Conservation (phyloP, 2,797 vertebrate genomes). For the Cebuella pygmaea region DNA sequence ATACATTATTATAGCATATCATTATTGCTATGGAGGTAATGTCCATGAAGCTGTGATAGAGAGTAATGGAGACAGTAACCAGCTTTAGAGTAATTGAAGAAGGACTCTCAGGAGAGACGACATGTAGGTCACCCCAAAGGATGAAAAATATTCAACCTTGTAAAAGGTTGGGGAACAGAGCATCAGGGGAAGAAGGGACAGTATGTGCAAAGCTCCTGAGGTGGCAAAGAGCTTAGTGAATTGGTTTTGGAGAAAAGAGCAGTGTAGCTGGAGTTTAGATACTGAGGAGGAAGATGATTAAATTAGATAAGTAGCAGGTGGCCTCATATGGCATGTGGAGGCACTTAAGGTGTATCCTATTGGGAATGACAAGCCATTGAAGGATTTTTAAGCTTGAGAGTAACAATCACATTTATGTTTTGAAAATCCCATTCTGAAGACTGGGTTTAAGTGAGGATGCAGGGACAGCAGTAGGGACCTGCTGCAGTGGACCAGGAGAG, state of each 20-base stretch:
- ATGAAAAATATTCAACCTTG: background rate
- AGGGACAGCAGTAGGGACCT: background rate
- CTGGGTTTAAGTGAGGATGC: background rate
- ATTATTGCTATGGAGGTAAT: background rate
- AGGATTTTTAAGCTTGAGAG: background rate
- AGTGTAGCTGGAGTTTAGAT: background rate
- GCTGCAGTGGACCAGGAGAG: background rate
- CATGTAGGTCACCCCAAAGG: background rate
- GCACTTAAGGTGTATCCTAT: background rate
- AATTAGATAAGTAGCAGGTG: slow-evolving; percentile 9
- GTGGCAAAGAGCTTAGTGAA: background rate
- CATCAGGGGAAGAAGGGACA: background rate
- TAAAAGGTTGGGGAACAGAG: background rate
- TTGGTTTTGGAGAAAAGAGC: background rate
- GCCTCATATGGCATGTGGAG: background rate
- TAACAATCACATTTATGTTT: background rate
- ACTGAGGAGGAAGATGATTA: background rate
- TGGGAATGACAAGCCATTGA: background rate
- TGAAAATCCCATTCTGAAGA: background rate
- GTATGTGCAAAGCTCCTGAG: background rate
- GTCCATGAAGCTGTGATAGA: background rate
- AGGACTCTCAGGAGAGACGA: background rate
- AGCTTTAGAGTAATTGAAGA: background rate
- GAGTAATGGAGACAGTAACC: background rate
- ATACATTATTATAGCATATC: background rate